Evolutionary conservation across 2,113 vertebrate species (phyloP).

Genomic region (Notothenia rossii): DNA sequence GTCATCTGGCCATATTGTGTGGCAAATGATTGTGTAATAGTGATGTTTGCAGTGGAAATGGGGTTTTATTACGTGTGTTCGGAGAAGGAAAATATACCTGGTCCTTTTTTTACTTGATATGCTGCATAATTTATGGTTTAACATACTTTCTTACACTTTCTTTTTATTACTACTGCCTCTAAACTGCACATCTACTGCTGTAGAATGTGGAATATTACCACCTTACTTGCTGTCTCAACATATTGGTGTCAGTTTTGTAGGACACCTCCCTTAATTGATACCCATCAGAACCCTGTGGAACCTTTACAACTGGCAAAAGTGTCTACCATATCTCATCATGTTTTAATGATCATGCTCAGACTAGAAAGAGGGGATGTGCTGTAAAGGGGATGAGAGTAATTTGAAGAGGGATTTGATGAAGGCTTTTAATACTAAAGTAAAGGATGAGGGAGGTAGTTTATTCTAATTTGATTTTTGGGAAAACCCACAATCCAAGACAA

Average conservation of each 20-base stretch:
- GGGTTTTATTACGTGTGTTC: neutral
- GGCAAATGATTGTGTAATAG: neutral
- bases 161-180: neutral
- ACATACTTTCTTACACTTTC: no score
- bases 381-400: neutral
- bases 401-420: constrained; percentile 8
- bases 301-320: neutral
- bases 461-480: neutral
- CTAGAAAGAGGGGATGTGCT: neutral
- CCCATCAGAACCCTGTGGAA: neutral
- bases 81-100: neutral
- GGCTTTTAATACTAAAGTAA: neutral
- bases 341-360: neutral
- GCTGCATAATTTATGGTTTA: no score
- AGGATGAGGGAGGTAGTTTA: neutral
- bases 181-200: neutral
- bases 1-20: neutral
- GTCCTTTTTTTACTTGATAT: neutral
- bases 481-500: neutral
- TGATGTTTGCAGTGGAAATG: neutral
- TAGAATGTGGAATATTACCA: neutral
- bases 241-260: neutral
- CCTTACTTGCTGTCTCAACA: neutral
- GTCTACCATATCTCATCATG: neutral
- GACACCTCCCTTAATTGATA: neutral